Percentiles rank a stretch among this genome's conserved stretches.
Conservation (phyloP, 2,888 invertebrate species). For the Drosophila borealis region DNA sequence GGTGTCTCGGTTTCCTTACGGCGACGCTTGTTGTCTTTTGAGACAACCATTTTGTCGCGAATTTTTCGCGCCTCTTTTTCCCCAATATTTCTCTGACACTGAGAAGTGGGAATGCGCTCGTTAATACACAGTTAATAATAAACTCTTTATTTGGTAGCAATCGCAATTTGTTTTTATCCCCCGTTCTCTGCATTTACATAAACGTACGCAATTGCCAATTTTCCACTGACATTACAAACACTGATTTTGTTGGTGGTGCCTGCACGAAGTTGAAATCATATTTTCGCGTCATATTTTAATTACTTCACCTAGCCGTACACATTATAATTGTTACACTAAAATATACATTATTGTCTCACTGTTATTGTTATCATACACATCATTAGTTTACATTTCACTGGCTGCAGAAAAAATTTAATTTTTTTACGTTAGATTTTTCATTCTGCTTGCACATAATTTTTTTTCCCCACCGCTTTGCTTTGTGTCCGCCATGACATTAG, state of each 20-base stretch:
- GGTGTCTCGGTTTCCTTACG: slow-evolving; percentile 82
- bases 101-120: slow-evolving; percentile 27
- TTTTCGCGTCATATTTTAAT: slow-evolving; percentile 80
- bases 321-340: slow-evolving; percentile 36
- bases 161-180: slow-evolving; percentile 61
- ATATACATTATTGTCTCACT: slow-evolving; percentile 65
- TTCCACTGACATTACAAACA: slow-evolving; percentile 80
- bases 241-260: slow-evolving; percentile 74
- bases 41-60: slow-evolving; percentile 84
- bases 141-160: slow-evolving; percentile 31
- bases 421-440: slow-evolving; percentile 64
- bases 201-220: slow-evolving; percentile 70
- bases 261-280: slow-evolving; percentile 70
- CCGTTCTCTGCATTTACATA: slow-evolving; percentile 53
- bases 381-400: slow-evolving; percentile 52
- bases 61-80: slow-evolving; percentile 77
- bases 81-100: slow-evolving; percentile 45
- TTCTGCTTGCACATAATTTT: slow-evolving; percentile 76
- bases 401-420: slow-evolving; percentile 55
- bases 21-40: slow-evolving; percentile 84
- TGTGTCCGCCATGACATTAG: slow-evolving; percentile 76
- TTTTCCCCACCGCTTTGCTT: slow-evolving; percentile 75
- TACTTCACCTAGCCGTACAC: slow-evolving; percentile 28
- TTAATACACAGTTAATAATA: slow-evolving; percentile 43
- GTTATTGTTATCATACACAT: slow-evolving; percentile 41